Evolutionary conservation across 2,113 vertebrate genomes (phyloP), one percentile per base, ranked within the genome.

Genomic region (Euleptes europaea): DNA sequence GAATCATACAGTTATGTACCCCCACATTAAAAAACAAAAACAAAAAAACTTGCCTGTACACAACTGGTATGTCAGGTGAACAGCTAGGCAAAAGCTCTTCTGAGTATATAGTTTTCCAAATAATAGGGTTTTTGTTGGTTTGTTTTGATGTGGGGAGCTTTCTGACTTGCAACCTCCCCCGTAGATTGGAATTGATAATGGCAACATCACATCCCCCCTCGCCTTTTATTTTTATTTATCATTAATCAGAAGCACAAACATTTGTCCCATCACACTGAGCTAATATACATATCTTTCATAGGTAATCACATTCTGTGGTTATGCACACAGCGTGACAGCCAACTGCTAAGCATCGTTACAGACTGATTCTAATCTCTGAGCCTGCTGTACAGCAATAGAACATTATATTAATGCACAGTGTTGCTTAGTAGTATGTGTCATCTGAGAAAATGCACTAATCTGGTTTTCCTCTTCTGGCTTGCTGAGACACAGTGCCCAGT

Each of bases 261-360:
- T 78, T 35, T 0, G 2, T 54, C 72, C 38, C 1, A 0, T 4
- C 0, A 0, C 13, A 6, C n/a, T 5, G 28, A 75, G 28, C 0
- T 0, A 66, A 35, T 57, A 33, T 1, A 1, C 44, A 60, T 2
- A 1, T 4, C 31, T 67, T 74, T 86, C 47, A 28, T 75, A 33
- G 51, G 67, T 86, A 71, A 69, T 76, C 47, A 76, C 33, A 81
- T 33, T 33, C 71, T 71, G n/a, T 1, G 35, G 28, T n/a, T 15
- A 60, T 5, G 26, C 19, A 0, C 14, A 47, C 21, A n/a, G 38
- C 51, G 7, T 31, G 60, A 0, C 42, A 1, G 0, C 21, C 2
- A 4, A 54, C 60, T 4, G 31, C 88, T 2, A 23, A 80, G 13
- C 57, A 54, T 54, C 28, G 0, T 17, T 40, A 74, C 28, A 63